Evolutionary conservation across 1,140 invertebrate species (phyloP).

Genomic region (Cepaea nemoralis): DNA sequence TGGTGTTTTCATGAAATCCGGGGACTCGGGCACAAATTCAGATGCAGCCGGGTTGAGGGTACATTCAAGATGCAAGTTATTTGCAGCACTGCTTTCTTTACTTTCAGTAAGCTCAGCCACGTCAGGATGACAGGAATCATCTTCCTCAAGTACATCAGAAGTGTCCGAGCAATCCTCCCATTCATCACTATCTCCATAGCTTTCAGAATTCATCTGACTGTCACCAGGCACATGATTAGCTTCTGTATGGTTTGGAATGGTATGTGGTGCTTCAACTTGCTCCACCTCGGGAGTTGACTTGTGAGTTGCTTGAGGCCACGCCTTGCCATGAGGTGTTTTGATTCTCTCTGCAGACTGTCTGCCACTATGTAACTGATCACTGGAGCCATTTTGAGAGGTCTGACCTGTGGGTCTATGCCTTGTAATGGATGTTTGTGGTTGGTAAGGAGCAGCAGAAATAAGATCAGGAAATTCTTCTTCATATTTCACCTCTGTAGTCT

Average conservation of each 20-base stretch:
- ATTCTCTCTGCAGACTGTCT: slow-evolving; percentile 19
- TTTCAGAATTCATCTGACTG: slow-evolving; percentile 15
- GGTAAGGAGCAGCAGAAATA: not conserved
- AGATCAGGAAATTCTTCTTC: slow-evolving; percentile 27
- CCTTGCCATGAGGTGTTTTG: not conserved
- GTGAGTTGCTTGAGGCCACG: not conserved
- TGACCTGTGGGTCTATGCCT: slow-evolving; percentile 17
- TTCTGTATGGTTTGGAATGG: not conserved
- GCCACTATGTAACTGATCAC: not conserved
- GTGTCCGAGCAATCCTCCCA: slow-evolving; percentile 59
- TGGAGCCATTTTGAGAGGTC: not conserved
- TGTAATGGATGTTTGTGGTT: not conserved
- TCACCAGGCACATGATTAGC: not conserved
- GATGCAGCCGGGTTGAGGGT: slow-evolving; percentile 58
- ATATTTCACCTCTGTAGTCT: slow-evolving; percentile 60
- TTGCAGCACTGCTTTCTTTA: not conserved
- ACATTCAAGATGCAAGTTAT: slow-evolving; percentile 47
- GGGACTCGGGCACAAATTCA: slow-evolving; percentile 53
- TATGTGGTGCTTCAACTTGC: not conserved
- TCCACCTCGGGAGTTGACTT: not conserved
- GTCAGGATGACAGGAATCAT: not conserved
- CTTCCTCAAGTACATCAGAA: slow-evolving; percentile 43
- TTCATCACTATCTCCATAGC: slow-evolving; percentile 53
- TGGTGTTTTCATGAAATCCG: slow-evolving; percentile 49
- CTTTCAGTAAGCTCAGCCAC: not conserved